phyloP scores from a whole-genome alignment of 1,140 invertebrate species.

The Drosophila mojavensis region DNA sequence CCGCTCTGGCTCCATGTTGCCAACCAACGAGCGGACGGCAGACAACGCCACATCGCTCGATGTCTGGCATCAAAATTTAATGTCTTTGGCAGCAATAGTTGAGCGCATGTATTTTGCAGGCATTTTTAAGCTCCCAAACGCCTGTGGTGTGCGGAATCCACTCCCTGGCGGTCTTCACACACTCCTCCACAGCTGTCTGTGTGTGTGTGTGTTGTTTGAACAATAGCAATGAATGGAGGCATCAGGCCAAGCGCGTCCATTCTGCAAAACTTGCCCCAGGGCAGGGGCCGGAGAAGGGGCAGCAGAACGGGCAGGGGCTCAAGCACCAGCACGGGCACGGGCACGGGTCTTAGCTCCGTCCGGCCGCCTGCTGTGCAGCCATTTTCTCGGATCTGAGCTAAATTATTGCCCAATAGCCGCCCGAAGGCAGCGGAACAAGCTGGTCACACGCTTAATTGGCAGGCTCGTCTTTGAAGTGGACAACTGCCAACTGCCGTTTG shows the following conservation, averaged over 20 bases:
- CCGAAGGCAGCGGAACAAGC: constrained; percentile 14
- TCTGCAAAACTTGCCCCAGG: neutral
- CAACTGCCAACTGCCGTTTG: constrained; percentile 9
- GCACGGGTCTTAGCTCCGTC: neutral
- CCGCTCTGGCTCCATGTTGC: constrained; percentile 14
- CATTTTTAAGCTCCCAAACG: constrained; percentile 60
- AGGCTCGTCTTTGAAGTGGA: constrained; percentile 8
- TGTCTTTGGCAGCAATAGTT: constrained; percentile 72
- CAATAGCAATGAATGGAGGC: constrained; percentile 9
- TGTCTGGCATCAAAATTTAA: constrained; percentile 75
- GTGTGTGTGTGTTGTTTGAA: constrained; percentile 3
- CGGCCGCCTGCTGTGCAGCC: constrained; percentile 4
- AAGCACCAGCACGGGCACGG: too few relatives aligned
- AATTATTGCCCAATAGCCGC: constrained; percentile 5
- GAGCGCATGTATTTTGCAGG: constrained; percentile 55
- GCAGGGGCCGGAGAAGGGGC: too few relatives aligned
- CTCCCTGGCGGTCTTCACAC: constrained; percentile 10
- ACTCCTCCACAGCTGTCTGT: too few relatives aligned
- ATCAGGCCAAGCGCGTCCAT: constrained; percentile 7
- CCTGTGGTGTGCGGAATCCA: constrained; percentile 22
- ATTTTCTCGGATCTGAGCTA: constrained; percentile 5
- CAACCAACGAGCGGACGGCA: constrained; percentile 5
- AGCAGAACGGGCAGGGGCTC: too few relatives aligned
- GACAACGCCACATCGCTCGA: constrained; percentile 23
- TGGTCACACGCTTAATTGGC: constrained; percentile 31